Evolutionary conservation across 1,140 invertebrate species (phyloP).

Genomic region (Aporrectodea caliginosa): DNA sequence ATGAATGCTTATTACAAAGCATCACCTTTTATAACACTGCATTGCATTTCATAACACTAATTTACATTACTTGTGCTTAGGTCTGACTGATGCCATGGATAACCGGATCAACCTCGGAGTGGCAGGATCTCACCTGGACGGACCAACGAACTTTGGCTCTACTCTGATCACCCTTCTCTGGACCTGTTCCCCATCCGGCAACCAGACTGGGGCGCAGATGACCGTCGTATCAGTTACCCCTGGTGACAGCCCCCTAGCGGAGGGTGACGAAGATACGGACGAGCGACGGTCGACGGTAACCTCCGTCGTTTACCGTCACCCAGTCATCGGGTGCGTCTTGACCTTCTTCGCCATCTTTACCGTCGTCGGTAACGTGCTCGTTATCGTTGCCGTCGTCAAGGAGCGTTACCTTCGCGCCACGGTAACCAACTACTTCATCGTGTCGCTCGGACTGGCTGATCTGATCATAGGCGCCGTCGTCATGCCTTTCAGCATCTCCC

Average conservation of each 20-base stretch:
- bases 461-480: conserved; percentile 53
- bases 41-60: too few species aligned
- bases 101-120: too few species aligned
- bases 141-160: background rate
- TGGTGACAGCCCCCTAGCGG: background rate
- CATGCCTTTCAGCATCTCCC: conserved; percentile 53
- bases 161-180: background rate
- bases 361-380: conserved; percentile 73
- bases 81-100: too few species aligned
- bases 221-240: background rate
- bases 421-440: conserved; percentile 92
- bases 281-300: background rate
- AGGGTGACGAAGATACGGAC: background rate
- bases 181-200: background rate
- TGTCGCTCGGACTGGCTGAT: conserved; percentile 70
- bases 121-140: too few species aligned
- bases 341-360: conserved; percentile 14
- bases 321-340: conserved; percentile 4
- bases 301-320: background rate
- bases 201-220: background rate
- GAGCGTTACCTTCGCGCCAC: conserved; percentile 77
- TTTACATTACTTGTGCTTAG: too few species aligned
- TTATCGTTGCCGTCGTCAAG: conserved; percentile 76
- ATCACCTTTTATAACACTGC: too few species aligned
- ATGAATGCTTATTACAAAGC: too few species aligned